These are phyloP conservation scores for Phenganax subtilis DNA, from an alignment of 92 coral and sea anemone species.

Conservation along the genomic window DNA sequence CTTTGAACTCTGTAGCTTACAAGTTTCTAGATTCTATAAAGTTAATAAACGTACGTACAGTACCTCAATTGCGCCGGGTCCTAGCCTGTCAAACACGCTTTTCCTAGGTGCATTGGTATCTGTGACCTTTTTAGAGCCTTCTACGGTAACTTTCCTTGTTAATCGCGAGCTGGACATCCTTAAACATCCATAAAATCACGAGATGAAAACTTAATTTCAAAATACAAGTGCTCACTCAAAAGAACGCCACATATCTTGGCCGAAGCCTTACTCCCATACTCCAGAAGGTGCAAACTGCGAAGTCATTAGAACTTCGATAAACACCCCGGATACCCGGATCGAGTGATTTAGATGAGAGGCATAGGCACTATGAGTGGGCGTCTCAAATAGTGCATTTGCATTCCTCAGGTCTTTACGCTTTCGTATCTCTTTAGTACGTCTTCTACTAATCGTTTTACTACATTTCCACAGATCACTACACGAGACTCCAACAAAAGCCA, in stretches of 20 bases:
- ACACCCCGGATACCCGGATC: no score
- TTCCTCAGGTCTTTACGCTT: no score
- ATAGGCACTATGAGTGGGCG: no score
- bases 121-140: constrained; percentile 77
- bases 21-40: background rate
- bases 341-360: no score
- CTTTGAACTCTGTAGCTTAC: background rate
- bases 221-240: background rate
- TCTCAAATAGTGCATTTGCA: no score
- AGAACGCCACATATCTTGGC: constrained; percentile 4
- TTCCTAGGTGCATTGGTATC: constrained; percentile 63
- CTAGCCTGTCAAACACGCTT: constrained; percentile 96
- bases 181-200: constrained; percentile 2
- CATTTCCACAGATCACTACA: no score
- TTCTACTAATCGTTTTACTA: no score
- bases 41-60: background rate
- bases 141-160: constrained; percentile 94
- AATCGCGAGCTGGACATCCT: constrained; percentile 90
- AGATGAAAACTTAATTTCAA: background rate
- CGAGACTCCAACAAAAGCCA: no score
- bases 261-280: no score
- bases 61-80: constrained; percentile 94
- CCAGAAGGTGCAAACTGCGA: no score
- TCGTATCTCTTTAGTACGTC: no score
- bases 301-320: no score